Percentiles rank a stretch among this genome's conserved stretches.
Conservation (phyloP, 2,113 vertebrate species). For the Apus apus region DNA sequence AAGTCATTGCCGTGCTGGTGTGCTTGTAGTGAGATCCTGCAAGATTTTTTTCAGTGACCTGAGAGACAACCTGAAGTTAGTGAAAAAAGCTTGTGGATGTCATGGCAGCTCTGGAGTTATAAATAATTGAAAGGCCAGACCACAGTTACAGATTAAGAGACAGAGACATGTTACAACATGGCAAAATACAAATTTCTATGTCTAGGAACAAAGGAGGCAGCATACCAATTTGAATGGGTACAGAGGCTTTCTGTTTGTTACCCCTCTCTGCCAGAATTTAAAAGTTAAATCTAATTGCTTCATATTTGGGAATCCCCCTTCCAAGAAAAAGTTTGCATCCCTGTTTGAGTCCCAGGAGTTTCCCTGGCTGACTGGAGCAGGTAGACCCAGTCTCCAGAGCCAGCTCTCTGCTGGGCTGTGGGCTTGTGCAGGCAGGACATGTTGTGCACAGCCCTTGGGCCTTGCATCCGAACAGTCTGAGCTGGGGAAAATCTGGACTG, state of each 20-base stretch:
- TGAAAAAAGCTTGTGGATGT: neutral
- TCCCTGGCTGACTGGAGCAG: neutral
- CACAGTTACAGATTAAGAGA: neutral
- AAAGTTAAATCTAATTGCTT: neutral
- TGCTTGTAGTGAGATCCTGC: neutral
- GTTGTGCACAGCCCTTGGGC: neutral
- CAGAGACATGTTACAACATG: neutral
- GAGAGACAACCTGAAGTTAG: neutral
- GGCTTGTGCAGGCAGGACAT: neutral
- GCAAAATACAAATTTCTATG: neutral
- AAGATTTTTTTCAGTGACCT: neutral
- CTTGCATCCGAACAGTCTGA: neutral
- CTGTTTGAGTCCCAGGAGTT: neutral
- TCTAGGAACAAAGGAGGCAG: neutral
- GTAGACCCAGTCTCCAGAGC: neutral
- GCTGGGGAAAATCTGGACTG: neutral
- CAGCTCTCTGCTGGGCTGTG: neutral
- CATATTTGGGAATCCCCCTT: neutral
- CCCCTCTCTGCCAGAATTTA: neutral
- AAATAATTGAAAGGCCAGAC: neutral
- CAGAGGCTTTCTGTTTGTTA: neutral
- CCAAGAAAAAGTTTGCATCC: neutral
- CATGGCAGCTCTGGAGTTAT: neutral
- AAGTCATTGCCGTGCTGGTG: neutral
- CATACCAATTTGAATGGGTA: neutral